phyloP scores from a whole-genome alignment of 1,140 invertebrate genomes.

The Habropoda laboriosa region DNA sequence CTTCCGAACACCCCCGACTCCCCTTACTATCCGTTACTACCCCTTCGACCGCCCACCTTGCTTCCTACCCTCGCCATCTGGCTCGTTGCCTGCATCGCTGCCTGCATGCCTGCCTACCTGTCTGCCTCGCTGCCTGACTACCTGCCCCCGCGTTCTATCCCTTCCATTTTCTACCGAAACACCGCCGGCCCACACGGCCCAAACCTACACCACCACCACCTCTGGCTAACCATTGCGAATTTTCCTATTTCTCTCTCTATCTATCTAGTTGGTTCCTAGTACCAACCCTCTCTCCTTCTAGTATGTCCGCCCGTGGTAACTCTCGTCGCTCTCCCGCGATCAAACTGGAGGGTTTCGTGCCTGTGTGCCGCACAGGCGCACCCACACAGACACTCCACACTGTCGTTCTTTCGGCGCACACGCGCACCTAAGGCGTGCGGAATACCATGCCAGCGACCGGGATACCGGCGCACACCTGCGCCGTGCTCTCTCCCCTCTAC shows the following conservation, averaged over 20 bases:
- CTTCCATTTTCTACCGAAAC: not conserved
- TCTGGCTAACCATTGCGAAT: too few relatives aligned
- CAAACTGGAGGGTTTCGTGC: constrained; percentile 19
- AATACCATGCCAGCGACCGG: constrained; percentile 46
- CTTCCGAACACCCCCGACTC: constrained; percentile 62
- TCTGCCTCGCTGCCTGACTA: not conserved
- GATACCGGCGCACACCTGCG: constrained; percentile 47
- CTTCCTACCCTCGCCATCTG: constrained; percentile 50
- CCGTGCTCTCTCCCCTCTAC: constrained; percentile 13
- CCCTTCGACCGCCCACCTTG: constrained; percentile 58
- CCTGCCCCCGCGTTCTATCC: not conserved
- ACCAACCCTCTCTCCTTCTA: not conserved
- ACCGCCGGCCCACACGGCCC: not conserved
- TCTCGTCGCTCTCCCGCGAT: constrained; percentile 20
- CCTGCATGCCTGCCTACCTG: constrained; percentile 28
- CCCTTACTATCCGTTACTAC: constrained; percentile 65
- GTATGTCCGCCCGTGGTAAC: not conserved
- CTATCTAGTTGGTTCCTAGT: too few relatives aligned
- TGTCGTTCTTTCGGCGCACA: constrained; percentile 34
- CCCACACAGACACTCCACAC: not conserved
- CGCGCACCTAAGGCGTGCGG: constrained; percentile 42
- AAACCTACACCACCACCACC: not conserved
- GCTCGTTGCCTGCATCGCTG: constrained; percentile 44
- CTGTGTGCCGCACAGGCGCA: constrained; percentile 40
- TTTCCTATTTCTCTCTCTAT: not conserved